Percentiles rank a stretch among this genome's conserved stretches.
phyloP scores from a whole-genome alignment of 2,113 vertebrate species.

The Synchiropus splendidus region DNA sequence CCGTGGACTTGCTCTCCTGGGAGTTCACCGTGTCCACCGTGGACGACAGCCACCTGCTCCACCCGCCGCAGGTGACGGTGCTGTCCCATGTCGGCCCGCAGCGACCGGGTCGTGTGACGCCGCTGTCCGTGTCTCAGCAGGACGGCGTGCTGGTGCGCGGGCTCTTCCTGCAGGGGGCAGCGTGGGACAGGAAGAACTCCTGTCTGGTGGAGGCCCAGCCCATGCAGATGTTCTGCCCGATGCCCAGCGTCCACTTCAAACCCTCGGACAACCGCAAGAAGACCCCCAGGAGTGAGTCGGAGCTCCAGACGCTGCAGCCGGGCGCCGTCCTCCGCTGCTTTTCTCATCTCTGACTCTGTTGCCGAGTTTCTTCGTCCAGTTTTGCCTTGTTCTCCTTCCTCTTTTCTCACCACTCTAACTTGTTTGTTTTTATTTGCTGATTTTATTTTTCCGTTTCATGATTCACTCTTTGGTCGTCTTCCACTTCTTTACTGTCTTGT shows the following conservation, averaged over 20 bases:
- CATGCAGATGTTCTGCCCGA: conserved; percentile 80
- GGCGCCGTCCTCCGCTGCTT: too few species aligned
- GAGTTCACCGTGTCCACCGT: conserved; percentile 77
- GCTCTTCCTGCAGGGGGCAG: conserved; percentile 78
- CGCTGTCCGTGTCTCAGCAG: conserved; percentile 46
- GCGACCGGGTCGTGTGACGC: not conserved
- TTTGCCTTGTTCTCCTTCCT: too few species aligned
- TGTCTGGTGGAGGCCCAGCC: conserved; percentile 79
- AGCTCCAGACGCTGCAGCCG: too few species aligned
- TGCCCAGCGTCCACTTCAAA: conserved; percentile 83
- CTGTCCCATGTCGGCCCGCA: conserved; percentile 5
- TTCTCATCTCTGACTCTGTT: too few species aligned
- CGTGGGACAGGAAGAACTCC: conserved; percentile 77
- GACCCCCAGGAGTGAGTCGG: conserved; percentile 72
- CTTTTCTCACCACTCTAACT: too few species aligned
- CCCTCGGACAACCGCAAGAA: conserved; percentile 79
- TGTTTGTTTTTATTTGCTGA: too few species aligned
- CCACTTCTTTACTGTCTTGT: too few species aligned
- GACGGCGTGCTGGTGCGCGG: conserved; percentile 79
- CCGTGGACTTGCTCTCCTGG: conserved; percentile 81
- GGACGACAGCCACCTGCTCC: conserved; percentile 77
- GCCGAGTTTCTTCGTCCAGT: too few species aligned
- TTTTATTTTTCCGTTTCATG: not conserved
- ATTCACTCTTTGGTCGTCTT: too few species aligned
- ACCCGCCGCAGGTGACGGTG: conserved; percentile 71